Percentiles rank a stretch among this genome's conserved stretches.
These are phyloP conservation scores for Melinaea marsaeus DNA, from an alignment of 2,888 invertebrate species.

Conservation along the genomic window DNA sequence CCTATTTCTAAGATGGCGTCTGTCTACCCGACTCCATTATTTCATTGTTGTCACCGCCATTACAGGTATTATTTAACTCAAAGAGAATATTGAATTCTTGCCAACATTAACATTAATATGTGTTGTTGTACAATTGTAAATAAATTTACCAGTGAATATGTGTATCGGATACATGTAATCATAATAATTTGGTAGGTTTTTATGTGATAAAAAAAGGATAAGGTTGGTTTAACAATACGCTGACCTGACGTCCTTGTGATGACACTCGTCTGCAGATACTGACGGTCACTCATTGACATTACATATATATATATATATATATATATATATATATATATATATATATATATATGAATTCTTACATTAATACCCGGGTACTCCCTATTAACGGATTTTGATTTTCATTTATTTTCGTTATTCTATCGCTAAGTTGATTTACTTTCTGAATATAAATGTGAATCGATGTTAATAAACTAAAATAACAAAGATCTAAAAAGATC, in stretches of 20 bases:
- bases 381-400: no score
- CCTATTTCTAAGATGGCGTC: constrained; percentile 16
- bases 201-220: constrained; percentile 33
- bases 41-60: constrained; percentile 22
- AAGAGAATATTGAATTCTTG: constrained; percentile 24
- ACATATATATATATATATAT: no score
- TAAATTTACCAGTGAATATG: no score
- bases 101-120: constrained; percentile 7
- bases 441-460: no score
- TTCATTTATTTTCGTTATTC: no score
- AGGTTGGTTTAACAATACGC: constrained; percentile 32
- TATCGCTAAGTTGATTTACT: no score
- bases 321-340: no score
- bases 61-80: constrained; percentile 24
- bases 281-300: constrained; percentile 11
- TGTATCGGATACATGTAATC: no score
- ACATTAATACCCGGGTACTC: no score
- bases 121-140: background rate
- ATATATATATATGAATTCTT: no score
- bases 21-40: constrained; percentile 20
- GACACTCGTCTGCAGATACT: constrained; percentile 35
- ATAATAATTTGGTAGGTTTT: constrained; percentile 17
- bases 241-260: constrained; percentile 42
- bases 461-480: no score
- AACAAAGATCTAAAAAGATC: no score